A percentile compares a stretch with the other conserved stretches of the same genome.
Conservation (phyloP, 2,888 invertebrate species). For the Ecdyonurus torrentis region DNA sequence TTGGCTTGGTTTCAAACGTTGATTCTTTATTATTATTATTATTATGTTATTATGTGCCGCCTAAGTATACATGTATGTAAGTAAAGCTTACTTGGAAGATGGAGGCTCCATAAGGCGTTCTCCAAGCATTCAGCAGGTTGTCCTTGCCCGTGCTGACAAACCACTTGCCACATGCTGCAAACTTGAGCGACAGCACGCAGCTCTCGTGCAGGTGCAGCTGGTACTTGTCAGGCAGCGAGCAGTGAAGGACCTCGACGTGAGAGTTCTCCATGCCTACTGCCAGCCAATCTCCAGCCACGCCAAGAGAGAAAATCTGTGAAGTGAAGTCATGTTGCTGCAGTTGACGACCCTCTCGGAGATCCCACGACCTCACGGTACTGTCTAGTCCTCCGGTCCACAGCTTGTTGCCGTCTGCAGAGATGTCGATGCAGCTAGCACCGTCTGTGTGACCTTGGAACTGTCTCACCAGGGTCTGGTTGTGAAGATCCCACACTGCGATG, state of each 20-base stretch:
- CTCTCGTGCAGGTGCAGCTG: conserved; percentile 92
- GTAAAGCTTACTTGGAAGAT: conserved; percentile 97
- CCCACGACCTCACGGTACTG: conserved; percentile 95
- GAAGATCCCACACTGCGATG: conserved; percentile 91
- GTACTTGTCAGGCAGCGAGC: conserved; percentile 85
- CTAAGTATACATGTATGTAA: no score
- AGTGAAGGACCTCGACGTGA: conserved; percentile 85
- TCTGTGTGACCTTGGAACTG: conserved; percentile 95
- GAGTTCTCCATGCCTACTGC: conserved; percentile 98
- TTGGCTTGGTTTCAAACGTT: no score
- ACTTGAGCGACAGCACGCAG: conserved; percentile 88
- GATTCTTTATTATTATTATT: no score
- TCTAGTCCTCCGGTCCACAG: conserved; percentile 90
- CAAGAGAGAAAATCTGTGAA: conserved; percentile 48
- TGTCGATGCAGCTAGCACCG: conserved; percentile 95
- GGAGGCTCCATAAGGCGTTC: conserved; percentile 94
- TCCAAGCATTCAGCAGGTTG: conserved; percentile 92
- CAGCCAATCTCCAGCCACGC: conserved; percentile 89
- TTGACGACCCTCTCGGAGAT: conserved; percentile 81
- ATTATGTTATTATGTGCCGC: no score
- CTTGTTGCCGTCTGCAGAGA: conserved; percentile 81
- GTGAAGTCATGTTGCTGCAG: conserved; percentile 90
- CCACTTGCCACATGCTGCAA: conserved; percentile 95
- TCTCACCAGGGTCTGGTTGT: conserved; percentile 78
- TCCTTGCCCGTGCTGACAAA: conserved; percentile 99